Evolutionary conservation across 2,888 invertebrate genomes (phyloP).

Genomic region (Cheilosia grossa): DNA sequence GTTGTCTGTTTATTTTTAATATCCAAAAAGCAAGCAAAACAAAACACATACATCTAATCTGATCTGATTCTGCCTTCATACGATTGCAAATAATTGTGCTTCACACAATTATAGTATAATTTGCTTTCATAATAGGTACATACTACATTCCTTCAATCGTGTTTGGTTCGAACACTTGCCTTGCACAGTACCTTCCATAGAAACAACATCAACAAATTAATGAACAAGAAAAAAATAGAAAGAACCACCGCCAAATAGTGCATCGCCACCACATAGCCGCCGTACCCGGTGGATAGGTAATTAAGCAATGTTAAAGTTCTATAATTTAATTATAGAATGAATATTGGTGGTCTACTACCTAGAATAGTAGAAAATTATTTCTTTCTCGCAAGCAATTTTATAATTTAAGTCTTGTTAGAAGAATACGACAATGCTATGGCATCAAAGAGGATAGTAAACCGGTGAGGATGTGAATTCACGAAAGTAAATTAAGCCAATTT

Average conservation of each 20-base stretch:
- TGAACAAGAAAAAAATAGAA: slow-evolving; percentile 16
- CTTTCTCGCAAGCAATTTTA: slow-evolving; percentile 2
- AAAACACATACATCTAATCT: neutral
- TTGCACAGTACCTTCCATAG: neutral
- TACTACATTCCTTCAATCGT: neutral
- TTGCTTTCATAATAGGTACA: neutral
- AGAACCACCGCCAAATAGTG: slow-evolving; percentile 12
- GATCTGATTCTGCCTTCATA: neutral
- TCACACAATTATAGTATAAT: neutral
- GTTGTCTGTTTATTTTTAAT: neutral
- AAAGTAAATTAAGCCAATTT: neutral
- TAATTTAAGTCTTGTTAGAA: neutral
- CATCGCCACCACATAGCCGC: neutral
- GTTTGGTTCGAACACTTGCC: neutral
- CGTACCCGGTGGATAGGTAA: slow-evolving; percentile 20
- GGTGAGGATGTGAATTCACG: slow-evolving; percentile 30
- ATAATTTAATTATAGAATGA: slow-evolving; percentile 68
- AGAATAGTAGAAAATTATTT: slow-evolving; percentile 19
- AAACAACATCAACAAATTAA: slow-evolving; percentile 2
- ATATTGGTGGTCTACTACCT: slow-evolving; percentile 48
- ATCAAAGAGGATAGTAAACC: slow-evolving; percentile 58
- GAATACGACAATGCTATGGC: slow-evolving; percentile 57
- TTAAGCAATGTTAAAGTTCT: slow-evolving; percentile 46
- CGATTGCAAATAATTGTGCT: neutral
- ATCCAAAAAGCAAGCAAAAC: neutral